Evolutionary conservation across 2,113 vertebrate species (phyloP), one percentile per base, ranked within the genome.

Genomic region (Agapornis roseicollis): DNA sequence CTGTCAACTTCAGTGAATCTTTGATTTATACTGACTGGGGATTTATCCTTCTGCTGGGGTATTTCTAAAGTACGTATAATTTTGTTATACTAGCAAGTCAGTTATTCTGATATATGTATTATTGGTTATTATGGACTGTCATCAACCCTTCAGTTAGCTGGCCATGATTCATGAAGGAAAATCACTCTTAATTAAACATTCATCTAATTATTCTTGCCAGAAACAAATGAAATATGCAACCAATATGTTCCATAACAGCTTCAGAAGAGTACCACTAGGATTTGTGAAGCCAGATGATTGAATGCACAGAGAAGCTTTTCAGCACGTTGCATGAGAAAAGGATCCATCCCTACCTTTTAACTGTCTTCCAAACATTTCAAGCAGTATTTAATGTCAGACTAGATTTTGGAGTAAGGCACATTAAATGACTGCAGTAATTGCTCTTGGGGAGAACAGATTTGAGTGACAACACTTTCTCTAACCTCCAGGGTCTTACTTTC

Each of bases 161-260:
- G 95, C 93, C 89, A 56, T 88, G 89, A 96, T 94, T 97, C 94
- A 95, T 72, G 77, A 81, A 94, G 94, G 93, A 94, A 95, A 97
- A 95, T 95, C 93, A 90, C 93, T 94, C 47, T 80, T 95, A 97
- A 97, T 97, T 97, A 97, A 96, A 72, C 91, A 91, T 94, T 94
- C 96, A 87, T 94, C 91, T 96, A 94, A 96, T 97, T 96, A 96
- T 96, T 95, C 95, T 94, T 97, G 94, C 96, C 96, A 97, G 93
- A 97, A 97, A 96, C 93, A 95, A 95, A 92, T 95, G 94, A 95
- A 95, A 96, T 94, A 96, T 92, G 95, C 94, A 95, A 95, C 94
- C 95, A 97, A 96, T 95, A 97, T 96, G 94, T 94, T 97, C 93
- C 89, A 56, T 93, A 96, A 95, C 86, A 93, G 86, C 95, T 94